phyloP scores from a whole-genome alignment of 2,797 vertebrate species.

The Garrulus glandarius region DNA sequence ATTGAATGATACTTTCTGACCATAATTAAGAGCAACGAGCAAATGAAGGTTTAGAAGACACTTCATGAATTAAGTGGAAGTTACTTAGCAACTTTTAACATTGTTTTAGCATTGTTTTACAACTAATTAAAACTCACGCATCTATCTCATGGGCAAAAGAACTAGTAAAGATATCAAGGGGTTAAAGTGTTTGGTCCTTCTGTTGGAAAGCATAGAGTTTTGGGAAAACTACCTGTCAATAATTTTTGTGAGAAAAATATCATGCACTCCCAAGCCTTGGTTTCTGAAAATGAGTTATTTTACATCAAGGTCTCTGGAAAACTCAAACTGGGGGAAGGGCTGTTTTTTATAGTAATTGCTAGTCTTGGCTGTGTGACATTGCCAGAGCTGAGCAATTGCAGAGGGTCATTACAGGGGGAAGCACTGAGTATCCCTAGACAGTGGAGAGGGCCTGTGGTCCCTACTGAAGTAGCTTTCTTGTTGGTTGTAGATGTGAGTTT shows the following conservation, averaged over 20 bases:
- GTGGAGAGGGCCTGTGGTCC: background rate
- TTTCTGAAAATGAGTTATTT: background rate
- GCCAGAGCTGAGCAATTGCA: background rate
- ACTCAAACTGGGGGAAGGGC: background rate
- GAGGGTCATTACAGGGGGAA: fast-evolving
- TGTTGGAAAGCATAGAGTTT: fast-evolving
- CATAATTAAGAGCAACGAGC: background rate
- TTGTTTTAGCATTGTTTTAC: background rate
- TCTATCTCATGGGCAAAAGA: background rate
- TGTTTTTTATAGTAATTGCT: background rate
- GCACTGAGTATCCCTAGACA: background rate
- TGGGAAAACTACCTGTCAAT: background rate
- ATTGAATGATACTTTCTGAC: background rate
- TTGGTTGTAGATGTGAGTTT: background rate
- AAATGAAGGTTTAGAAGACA: background rate
- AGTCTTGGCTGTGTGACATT: background rate
- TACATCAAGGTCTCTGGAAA: background rate
- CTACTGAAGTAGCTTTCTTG: background rate
- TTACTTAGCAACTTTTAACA: background rate
- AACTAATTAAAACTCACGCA: background rate
- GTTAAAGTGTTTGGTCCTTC: background rate
- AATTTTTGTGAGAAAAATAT: background rate
- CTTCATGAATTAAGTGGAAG: background rate
- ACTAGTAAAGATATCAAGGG: background rate
- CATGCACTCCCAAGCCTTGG: background rate